phyloP scores from a whole-genome alignment of 2,113 vertebrate species.

The Rhabdornis inornatus region DNA sequence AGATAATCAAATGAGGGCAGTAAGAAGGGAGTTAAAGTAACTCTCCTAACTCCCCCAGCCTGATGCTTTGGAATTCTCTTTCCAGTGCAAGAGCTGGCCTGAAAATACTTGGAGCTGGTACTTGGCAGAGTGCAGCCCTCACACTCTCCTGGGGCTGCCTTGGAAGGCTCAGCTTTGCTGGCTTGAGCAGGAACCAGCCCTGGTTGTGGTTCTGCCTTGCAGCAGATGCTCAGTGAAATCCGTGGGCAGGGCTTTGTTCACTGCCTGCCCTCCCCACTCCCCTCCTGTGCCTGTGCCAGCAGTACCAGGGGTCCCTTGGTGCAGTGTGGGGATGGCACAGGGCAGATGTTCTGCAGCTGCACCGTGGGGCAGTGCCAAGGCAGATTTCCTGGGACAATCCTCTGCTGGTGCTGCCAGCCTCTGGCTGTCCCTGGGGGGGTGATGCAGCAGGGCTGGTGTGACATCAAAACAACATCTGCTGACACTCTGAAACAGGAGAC shows the following conservation, averaged over 20 bases:
- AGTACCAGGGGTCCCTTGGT: rapidly evolving
- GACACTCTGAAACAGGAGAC: background rate
- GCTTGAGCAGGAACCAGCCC: background rate
- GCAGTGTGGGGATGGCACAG: rapidly evolving
- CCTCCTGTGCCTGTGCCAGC: background rate
- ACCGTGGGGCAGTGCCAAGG: background rate
- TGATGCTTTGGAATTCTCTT: background rate
- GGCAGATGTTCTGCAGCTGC: background rate
- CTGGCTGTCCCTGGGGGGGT: background rate
- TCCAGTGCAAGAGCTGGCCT: background rate
- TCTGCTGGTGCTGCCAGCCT: background rate
- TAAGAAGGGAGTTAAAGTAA: background rate
- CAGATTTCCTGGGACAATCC: background rate
- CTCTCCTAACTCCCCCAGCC: background rate
- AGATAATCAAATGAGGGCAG: background rate
- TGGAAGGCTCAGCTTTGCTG: background rate
- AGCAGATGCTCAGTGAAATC: background rate
- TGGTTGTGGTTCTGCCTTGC: background rate
- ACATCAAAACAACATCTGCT: background rate
- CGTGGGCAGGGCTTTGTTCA: background rate
- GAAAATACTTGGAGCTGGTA: background rate
- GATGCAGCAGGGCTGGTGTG: background rate
- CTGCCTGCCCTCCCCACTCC: background rate
- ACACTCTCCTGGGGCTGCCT: background rate
- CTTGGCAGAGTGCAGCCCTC: background rate